Percentiles rank a stretch among this genome's conserved stretches.
These are phyloP conservation scores for Aptenodytes forsteri DNA, from an alignment of 2,113 vertebrate genomes.

Conservation along the genomic window DNA sequence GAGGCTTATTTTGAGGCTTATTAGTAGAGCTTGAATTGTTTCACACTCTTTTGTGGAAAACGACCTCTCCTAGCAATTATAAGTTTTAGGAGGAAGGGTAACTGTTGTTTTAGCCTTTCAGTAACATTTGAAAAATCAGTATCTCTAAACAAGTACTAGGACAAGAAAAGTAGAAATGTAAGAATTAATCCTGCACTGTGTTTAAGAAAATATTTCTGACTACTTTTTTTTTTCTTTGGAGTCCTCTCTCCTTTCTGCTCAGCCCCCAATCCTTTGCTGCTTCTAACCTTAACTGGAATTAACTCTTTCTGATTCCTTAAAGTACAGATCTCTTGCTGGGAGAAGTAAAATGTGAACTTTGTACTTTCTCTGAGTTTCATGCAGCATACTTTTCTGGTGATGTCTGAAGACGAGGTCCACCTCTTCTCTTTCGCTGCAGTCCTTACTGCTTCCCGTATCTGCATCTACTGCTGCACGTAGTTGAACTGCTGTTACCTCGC, in stretches of 20 bases:
- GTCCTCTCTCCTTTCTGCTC: background rate
- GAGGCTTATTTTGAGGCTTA: background rate
- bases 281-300: background rate
- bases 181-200: background rate
- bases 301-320: background rate
- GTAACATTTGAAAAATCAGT: background rate
- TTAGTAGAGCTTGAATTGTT: background rate
- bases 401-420: background rate
- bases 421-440: background rate
- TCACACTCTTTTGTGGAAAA: background rate
- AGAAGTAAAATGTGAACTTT: background rate
- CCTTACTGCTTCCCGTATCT: background rate
- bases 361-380: background rate
- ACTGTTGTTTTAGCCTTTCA: background rate
- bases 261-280: background rate
- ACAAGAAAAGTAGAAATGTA: background rate
- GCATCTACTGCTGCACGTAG: background rate
- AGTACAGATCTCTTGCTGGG: background rate
- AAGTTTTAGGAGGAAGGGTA: background rate
- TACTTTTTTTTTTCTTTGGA: background rate
- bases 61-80: rapidly evolving
- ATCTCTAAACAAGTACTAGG: background rate
- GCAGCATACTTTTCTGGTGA: background rate
- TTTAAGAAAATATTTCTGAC: background rate
- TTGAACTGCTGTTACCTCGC: rapidly evolving